A percentile compares a stretch with the other conserved stretches of the same genome.
These are phyloP conservation scores for Dascyllus trimaculatus DNA, from an alignment of 2,113 vertebrate species.

Conservation along the genomic window DNA sequence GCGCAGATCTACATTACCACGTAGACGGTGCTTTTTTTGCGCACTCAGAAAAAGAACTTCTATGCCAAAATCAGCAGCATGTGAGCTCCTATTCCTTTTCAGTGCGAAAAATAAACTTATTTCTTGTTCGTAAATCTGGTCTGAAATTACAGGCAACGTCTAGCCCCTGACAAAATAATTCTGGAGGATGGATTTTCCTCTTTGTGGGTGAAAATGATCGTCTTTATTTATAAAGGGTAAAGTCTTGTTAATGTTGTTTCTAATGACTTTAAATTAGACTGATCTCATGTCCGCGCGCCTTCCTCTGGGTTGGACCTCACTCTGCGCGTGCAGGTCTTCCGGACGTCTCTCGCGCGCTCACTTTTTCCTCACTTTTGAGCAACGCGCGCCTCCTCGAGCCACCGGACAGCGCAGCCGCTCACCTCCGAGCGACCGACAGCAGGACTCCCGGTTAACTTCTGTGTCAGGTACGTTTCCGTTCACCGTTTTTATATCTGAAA, in stretches of 20 bases:
- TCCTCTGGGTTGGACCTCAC: conserved; percentile 44
- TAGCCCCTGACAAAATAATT: no score
- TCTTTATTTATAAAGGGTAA: no score
- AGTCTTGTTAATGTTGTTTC: neutral
- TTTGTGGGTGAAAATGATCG: no score
- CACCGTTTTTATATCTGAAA: neutral
- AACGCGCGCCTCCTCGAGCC: conserved; percentile 31
- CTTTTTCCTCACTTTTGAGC: neutral
- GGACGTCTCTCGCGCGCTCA: conserved; percentile 56
- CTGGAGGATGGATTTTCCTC: no score
- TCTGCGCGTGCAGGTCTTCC: conserved; percentile 56
- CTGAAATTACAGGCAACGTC: no score
- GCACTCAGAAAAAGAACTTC: no score
- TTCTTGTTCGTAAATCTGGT: no score
- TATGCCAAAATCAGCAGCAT: no score
- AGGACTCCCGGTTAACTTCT: conserved; percentile 7
- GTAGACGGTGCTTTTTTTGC: neutral
- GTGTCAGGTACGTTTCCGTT: conserved; percentile 54
- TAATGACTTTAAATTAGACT: neutral
- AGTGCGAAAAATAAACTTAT: no score
- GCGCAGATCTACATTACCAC: no score
- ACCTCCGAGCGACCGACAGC: neutral
- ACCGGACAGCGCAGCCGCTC: conserved; percentile 12
- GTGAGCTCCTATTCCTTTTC: no score
- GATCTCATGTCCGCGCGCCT: neutral